phyloP scores from a whole-genome alignment of 1,140 invertebrate species.

The Drosophila pruinosa region DNA sequence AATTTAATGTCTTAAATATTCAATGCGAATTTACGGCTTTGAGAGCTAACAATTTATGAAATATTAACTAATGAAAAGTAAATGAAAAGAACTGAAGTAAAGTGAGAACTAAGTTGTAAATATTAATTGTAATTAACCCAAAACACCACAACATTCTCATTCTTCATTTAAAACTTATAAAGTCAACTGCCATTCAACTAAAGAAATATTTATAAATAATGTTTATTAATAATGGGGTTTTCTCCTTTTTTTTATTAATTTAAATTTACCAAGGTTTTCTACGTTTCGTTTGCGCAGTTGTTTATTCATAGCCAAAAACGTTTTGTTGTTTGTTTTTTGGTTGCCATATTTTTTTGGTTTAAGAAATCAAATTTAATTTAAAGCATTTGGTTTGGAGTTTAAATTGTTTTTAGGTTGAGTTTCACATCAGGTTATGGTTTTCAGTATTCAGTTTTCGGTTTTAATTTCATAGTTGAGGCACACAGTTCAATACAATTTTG shows the following conservation, averaged over 20 bases:
- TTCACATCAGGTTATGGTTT: conserved; percentile 41
- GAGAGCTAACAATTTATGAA: not conserved
- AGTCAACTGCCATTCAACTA: conserved; percentile 31
- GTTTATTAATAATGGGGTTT: conserved; percentile 16
- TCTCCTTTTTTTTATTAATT: conserved; percentile 17
- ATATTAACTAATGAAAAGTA: not conserved
- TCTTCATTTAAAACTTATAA: conserved; percentile 11
- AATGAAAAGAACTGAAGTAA: not conserved
- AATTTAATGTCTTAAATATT: not conserved
- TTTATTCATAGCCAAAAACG: conserved; percentile 32
- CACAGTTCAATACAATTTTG: conserved; percentile 41
- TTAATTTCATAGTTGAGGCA: conserved; percentile 8
- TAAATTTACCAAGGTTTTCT: conserved; percentile 75
- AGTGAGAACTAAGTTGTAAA: conserved; percentile 1
- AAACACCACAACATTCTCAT: conserved; percentile 33
- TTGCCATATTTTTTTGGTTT: conserved; percentile 22
- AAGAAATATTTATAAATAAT: conserved; percentile 28
- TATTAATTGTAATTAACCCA: conserved; percentile 1
- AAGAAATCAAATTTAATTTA: conserved; percentile 48
- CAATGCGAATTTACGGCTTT: not conserved
- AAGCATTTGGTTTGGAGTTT: conserved; percentile 51
- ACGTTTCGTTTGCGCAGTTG: conserved; percentile 45
- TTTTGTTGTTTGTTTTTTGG: conserved; percentile 49
- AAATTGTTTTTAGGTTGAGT: conserved; percentile 51
- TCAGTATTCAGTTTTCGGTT: conserved; percentile 11